phyloP scores from a whole-genome alignment of 2,113 vertebrate genomes.

The Ancistrus triradiatus region DNA sequence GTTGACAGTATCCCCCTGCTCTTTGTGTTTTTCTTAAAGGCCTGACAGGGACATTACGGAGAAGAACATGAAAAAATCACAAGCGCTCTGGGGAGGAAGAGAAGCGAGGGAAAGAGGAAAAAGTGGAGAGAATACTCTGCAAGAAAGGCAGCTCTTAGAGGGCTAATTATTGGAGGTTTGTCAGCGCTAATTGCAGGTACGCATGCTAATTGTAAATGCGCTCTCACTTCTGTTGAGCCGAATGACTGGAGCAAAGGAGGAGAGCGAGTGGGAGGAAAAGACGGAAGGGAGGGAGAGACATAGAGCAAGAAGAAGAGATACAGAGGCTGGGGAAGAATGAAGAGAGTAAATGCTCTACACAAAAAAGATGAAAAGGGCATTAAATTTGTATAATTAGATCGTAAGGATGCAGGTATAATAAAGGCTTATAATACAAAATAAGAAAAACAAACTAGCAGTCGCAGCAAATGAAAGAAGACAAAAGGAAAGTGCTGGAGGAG shows the following conservation, averaged over 20 bases:
- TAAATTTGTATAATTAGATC: conserved; percentile 41
- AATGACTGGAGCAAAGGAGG: conserved; percentile 40
- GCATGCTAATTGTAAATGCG: conserved; percentile 66
- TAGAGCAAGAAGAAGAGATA: conserved; percentile 43
- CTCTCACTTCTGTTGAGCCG: conserved; percentile 54
- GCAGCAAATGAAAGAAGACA: conserved; percentile 13
- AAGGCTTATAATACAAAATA: not conserved
- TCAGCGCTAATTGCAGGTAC: conserved; percentile 70
- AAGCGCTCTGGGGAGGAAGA: not conserved
- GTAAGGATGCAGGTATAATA: conserved; percentile 31
- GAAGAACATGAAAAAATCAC: not conserved
- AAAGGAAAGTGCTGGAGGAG: conserved; percentile 30
- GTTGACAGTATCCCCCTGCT: not conserved
- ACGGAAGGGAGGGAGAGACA: not conserved
- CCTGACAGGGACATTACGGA: conserved; percentile 17
- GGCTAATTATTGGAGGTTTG: conserved; percentile 68
- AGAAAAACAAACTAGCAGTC: not conserved
- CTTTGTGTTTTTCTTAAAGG: conserved; percentile 1
- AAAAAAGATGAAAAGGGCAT: not conserved
- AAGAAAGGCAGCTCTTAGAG: conserved; percentile 56
- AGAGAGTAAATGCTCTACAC: not conserved
- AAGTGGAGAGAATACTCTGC: conserved; percentile 37
- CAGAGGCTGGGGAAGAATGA: not conserved
- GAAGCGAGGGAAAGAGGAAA: conserved; percentile 6
- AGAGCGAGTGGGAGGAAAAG: conserved; percentile 13